Evolutionary conservation across 2,113 vertebrate genomes (phyloP).

Genomic region (Cephalopterus ornatus): DNA sequence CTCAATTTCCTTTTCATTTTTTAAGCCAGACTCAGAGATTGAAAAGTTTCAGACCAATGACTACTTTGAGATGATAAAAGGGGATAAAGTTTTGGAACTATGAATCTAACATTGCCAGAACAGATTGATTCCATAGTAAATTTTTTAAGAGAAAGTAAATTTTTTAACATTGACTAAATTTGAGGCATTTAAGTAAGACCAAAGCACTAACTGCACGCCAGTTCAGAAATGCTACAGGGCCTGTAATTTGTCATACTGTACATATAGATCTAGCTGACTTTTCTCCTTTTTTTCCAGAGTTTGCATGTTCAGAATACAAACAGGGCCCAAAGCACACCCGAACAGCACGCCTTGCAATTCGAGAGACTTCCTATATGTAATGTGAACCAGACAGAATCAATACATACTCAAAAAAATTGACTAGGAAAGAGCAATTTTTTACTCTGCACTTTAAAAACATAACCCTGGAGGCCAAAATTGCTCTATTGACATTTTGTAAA

Average conservation of each 20-base stretch:
- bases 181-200: conserved; percentile 35
- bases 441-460: background rate
- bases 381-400: background rate
- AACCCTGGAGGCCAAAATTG: background rate
- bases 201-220: background rate
- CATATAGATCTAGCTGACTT: background rate
- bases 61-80: background rate
- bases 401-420: background rate
- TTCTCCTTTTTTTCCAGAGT: background rate
- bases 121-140: conserved; percentile 17
- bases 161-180: conserved; percentile 25
- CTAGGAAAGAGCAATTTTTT: background rate
- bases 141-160: conserved; percentile 45
- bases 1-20: background rate
- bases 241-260: background rate
- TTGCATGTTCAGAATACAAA: background rate
- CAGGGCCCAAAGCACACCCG: background rate
- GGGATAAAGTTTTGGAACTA: conserved; percentile 29
- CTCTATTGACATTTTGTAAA: background rate
- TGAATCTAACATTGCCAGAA: background rate
- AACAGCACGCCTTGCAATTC: background rate
- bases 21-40: background rate
- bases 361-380: background rate
- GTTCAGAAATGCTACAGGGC: background rate
- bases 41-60: background rate